A percentile compares a stretch with the other conserved stretches of the same genome.
phyloP scores from a whole-genome alignment of 2,113 vertebrate species.

The Nanorana parkeri region DNA sequence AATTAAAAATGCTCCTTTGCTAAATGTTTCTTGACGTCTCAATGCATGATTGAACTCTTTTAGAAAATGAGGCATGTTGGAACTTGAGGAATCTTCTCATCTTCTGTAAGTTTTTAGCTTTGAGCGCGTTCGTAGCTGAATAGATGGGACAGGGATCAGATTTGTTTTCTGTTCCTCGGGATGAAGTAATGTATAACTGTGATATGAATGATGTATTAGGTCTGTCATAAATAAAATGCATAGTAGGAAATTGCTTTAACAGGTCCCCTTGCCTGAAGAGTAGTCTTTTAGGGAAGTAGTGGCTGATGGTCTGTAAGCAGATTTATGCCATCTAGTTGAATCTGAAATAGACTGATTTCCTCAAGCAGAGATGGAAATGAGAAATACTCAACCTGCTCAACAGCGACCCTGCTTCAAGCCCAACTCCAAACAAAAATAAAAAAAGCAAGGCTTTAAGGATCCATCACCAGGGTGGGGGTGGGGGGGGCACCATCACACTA shows the following conservation, averaged over 20 bases:
- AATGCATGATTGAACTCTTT: background rate
- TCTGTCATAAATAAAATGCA: background rate
- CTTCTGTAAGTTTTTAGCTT: background rate
- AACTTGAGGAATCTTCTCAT: too few species aligned
- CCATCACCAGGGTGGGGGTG: too few species aligned
- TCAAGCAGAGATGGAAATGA: too few species aligned
- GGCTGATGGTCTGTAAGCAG: background rate
- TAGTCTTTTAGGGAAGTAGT: background rate
- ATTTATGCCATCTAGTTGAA: background rate
- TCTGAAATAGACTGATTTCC: too few species aligned
- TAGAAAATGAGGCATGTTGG: too few species aligned
- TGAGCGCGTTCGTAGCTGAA: background rate
- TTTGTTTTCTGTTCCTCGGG: background rate
- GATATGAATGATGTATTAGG: background rate
- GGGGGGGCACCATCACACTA: too few species aligned
- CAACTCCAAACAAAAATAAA: too few species aligned
- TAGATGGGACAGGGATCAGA: background rate
- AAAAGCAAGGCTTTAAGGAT: too few species aligned
- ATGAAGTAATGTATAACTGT: background rate
- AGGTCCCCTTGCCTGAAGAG: background rate
- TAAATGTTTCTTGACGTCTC: background rate
- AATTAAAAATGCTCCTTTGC: too few species aligned
- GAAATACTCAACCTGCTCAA: too few species aligned
- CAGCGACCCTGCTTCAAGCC: too few species aligned
- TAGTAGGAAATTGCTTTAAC: background rate